phyloP scores from a whole-genome alignment of 1,140 invertebrate genomes.

The Odontomachus brunneus region DNA sequence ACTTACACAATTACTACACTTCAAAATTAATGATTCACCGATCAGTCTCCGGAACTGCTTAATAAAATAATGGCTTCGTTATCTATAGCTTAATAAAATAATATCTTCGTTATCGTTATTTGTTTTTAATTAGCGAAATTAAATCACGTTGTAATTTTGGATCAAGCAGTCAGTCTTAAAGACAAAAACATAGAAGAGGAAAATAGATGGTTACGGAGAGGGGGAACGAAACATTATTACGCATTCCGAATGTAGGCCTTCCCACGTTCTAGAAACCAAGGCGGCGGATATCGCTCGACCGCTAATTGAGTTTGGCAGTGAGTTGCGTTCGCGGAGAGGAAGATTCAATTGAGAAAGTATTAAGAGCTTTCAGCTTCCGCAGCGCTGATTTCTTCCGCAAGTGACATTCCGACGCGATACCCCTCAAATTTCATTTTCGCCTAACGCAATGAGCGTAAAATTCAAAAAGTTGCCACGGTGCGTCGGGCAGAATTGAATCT shows the following conservation, averaged over 20 bases:
- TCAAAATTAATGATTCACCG: slow-evolving; percentile 17
- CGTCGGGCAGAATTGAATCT: slow-evolving; percentile 1
- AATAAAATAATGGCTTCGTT: too few species aligned
- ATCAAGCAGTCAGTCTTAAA: not conserved
- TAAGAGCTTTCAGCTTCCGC: slow-evolving; percentile 48
- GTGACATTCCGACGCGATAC: not conserved
- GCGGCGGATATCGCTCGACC: not conserved
- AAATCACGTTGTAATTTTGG: not conserved
- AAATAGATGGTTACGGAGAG: too few species aligned
- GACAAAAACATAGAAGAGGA: too few species aligned
- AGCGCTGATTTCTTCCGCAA: not conserved
- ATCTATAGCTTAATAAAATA: not conserved
- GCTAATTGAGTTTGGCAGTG: slow-evolving; percentile 48
- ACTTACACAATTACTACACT: too few species aligned
- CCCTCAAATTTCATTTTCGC: not conserved
- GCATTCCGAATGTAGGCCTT: slow-evolving; percentile 7
- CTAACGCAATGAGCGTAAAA: slow-evolving; percentile 18
- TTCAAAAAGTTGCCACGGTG: not conserved
- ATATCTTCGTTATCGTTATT: not conserved
- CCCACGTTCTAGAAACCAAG: not conserved
- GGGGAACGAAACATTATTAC: slow-evolving; percentile 32
- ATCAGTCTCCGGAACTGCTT: too few species aligned
- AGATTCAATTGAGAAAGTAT: slow-evolving; percentile 58
- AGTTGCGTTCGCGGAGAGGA: slow-evolving; percentile 1
- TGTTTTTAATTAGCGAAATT: not conserved